Conservation (phyloP, 2,888 invertebrate species). For the Trichopoda pennipes region DNA sequence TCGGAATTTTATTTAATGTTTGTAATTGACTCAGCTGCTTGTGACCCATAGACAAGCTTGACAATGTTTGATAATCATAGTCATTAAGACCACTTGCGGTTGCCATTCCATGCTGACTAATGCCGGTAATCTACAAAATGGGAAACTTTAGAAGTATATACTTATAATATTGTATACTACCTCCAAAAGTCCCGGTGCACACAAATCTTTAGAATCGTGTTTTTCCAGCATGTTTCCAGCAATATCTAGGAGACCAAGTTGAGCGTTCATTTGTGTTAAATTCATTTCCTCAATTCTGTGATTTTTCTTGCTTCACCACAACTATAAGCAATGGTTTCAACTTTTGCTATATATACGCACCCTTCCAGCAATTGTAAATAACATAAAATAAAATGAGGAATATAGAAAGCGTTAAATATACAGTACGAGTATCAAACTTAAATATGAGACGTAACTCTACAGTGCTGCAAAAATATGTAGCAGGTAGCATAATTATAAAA, state of each 20-base stretch:
- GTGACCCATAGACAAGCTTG: conserved; percentile 86
- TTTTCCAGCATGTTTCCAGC: conserved; percentile 91
- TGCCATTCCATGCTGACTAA: conserved; percentile 86
- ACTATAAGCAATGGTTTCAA: too few species aligned
- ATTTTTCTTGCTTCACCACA: background rate
- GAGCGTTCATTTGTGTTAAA: conserved; percentile 74
- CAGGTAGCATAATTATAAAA: too few species aligned
- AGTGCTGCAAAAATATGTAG: too few species aligned
- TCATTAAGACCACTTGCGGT: conserved; percentile 95
- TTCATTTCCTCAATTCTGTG: conserved; percentile 71
- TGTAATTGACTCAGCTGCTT: conserved; percentile 89
- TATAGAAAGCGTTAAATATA: too few species aligned
- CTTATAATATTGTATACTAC: conserved; percentile 68
- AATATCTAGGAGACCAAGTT: conserved; percentile 86
- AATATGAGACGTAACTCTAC: too few species aligned
- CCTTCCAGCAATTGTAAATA: too few species aligned
- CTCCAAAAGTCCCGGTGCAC: conserved; percentile 78
- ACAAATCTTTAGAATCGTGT: conserved; percentile 81
- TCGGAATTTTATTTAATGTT: conserved; percentile 90
- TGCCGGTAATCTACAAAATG: conserved; percentile 83
- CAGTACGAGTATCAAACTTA: too few species aligned
- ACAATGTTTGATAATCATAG: conserved; percentile 92
- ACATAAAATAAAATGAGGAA: too few species aligned
- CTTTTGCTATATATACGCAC: too few species aligned
- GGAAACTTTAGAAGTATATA: background rate